Evolutionary conservation across 2,888 invertebrate genomes (phyloP).

Genomic region (Seladonia tumulorum): DNA sequence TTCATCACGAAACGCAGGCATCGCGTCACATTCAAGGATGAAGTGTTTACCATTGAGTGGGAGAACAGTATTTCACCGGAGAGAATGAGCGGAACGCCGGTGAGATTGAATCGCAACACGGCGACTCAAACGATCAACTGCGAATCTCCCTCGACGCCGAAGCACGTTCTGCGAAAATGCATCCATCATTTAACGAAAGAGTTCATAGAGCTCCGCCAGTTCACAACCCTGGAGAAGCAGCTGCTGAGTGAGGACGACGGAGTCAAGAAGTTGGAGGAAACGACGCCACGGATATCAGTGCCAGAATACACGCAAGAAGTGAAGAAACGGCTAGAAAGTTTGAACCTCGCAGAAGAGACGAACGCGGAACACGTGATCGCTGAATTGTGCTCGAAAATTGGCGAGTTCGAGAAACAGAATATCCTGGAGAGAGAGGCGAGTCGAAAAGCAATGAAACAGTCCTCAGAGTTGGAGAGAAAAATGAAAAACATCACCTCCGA

Average conservation of each 20-base stretch:
- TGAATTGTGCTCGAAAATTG: constrained; percentile 19
- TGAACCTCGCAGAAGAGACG: constrained; percentile 30
- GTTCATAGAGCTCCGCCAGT: constrained; percentile 86
- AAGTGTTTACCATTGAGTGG: constrained; percentile 27
- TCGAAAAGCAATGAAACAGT: constrained; percentile 11
- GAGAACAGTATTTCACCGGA: constrained; percentile 36
- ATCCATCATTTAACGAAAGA: constrained; percentile 85
- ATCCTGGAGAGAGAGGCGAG: not conserved
- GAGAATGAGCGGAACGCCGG: constrained; percentile 68
- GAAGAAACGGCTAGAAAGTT: constrained; percentile 9
- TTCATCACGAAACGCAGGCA: constrained; percentile 46
- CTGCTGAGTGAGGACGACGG: constrained; percentile 66
- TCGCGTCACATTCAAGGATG: constrained; percentile 58
- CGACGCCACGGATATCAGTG: not conserved
- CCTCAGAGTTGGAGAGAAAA: constrained; percentile 36
- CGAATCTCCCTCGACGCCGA: constrained; percentile 78
- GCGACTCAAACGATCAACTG: constrained; percentile 40
- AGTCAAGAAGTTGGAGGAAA: not conserved
- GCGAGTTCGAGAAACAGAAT: constrained; percentile 22
- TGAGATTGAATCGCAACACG: constrained; percentile 40
- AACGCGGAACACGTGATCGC: constrained; percentile 18
- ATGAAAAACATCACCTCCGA: constrained; percentile 41
- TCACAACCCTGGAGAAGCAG: constrained; percentile 87
- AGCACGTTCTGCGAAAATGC: constrained; percentile 79
- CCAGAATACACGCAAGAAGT: constrained; percentile 4